phyloP scores from a whole-genome alignment of 2,888 invertebrate species.

The Hemithea aestivaria region DNA sequence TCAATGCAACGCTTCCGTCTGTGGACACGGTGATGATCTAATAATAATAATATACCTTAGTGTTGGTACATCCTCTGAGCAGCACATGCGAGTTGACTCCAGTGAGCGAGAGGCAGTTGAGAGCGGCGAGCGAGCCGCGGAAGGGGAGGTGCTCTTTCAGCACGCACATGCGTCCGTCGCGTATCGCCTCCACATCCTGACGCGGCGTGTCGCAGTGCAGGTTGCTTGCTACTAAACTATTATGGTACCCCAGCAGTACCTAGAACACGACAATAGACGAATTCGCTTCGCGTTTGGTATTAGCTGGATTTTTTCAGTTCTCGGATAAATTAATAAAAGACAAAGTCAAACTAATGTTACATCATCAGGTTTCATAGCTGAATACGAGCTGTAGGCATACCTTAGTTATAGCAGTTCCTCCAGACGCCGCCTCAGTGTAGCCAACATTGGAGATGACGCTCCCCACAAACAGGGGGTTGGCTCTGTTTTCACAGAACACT shows the following conservation, averaged over 20 bases:
- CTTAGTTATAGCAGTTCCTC: constrained; percentile 78
- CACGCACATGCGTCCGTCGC: constrained; percentile 74
- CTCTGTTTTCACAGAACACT: constrained; percentile 71
- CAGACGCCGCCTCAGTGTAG: constrained; percentile 48
- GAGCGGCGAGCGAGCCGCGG: constrained; percentile 63
- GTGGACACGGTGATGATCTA: too few relatives aligned
- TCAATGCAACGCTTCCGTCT: too few relatives aligned
- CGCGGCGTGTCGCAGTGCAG: constrained; percentile 81
- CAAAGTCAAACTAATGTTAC: too few relatives aligned
- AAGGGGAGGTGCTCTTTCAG: constrained; percentile 77
- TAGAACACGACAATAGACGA: too few relatives aligned
- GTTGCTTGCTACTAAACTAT: constrained; percentile 83
- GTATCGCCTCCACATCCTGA: constrained; percentile 61
- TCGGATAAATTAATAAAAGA: too few relatives aligned
- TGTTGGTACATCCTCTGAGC: constrained; percentile 41
- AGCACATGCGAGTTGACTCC: constrained; percentile 51
- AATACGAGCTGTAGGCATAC: constrained; percentile 30
- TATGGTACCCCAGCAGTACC: constrained; percentile 80
- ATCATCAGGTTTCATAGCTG: too few relatives aligned
- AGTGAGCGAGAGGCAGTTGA: constrained; percentile 48
- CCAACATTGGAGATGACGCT: constrained; percentile 58
- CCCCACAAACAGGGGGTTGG: constrained; percentile 76
- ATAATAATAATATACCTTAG: constrained; percentile 48
- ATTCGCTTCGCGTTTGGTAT: too few relatives aligned
- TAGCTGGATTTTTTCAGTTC: too few relatives aligned